Evolutionary conservation across 2,797 vertebrate species (phyloP).

Genomic region (Centropyge bicolor): DNA sequence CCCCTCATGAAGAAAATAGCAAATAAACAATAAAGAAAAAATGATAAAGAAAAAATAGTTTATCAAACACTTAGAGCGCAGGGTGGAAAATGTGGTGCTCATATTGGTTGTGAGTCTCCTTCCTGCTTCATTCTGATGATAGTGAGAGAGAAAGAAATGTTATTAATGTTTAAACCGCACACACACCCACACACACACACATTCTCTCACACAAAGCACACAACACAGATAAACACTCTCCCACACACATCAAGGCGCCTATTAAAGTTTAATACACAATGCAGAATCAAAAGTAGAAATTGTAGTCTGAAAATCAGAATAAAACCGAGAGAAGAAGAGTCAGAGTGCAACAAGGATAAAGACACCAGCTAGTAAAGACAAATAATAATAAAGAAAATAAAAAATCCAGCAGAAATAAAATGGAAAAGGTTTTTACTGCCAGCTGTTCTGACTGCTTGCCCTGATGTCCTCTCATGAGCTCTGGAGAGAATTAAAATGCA

Average conservation of each 20-base stretch:
- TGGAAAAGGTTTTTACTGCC: slow-evolving; percentile 12
- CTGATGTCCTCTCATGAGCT: slow-evolving; percentile 39
- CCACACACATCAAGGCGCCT: slow-evolving; percentile 4
- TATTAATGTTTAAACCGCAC: slow-evolving; percentile 53
- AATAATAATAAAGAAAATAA: not conserved
- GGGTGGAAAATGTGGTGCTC: slow-evolving; percentile 11
- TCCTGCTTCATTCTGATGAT: slow-evolving; percentile 30
- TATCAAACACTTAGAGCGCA: not conserved
- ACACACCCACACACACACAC: not conserved
- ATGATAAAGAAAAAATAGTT: not conserved
- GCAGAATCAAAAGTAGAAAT: slow-evolving; percentile 20
- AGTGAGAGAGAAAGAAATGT: slow-evolving; percentile 26
- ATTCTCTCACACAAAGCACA: slow-evolving; percentile 27
- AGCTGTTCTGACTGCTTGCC: slow-evolving; percentile 28
- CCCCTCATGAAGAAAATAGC: not conserved
- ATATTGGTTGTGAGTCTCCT: slow-evolving; percentile 26
- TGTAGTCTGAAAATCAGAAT: slow-evolving; percentile 25
- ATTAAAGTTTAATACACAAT: slow-evolving; percentile 46
- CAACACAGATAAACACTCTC: slow-evolving; percentile 35
- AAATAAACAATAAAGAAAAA: slow-evolving; percentile 14
- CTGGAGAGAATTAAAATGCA: slow-evolving; percentile 54
- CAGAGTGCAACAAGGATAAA: slow-evolving; percentile 18
- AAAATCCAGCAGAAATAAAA: not conserved
- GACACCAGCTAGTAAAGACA: slow-evolving; percentile 4
- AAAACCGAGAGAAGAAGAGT: not conserved